These are phyloP conservation scores for Phenganax stokvisi DNA, from an alignment of 92 coral and sea anemone species.

Conservation along the genomic window DNA sequence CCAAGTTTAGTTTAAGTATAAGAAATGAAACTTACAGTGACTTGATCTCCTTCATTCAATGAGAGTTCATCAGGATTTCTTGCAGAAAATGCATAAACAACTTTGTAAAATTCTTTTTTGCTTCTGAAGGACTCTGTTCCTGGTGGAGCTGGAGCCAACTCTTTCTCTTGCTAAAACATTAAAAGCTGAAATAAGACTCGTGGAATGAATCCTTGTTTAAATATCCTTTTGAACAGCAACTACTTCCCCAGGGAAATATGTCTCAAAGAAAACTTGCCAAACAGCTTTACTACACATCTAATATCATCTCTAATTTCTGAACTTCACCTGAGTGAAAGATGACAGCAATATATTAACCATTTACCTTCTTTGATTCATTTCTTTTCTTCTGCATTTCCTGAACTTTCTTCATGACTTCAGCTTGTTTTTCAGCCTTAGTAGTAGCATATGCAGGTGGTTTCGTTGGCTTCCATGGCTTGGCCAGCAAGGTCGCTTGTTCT, in stretches of 20 bases:
- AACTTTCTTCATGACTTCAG: constrained; percentile 61
- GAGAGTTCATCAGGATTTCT: constrained; percentile 89
- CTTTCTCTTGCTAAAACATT: constrained; percentile 23
- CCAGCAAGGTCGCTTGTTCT: constrained; percentile 59
- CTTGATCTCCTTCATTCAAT: constrained; percentile 72
- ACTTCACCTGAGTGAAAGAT: too few relatives aligned
- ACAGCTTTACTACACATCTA: too few relatives aligned
- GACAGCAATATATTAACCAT: background rate
- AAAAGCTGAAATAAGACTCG: background rate
- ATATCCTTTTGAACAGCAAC: background rate
- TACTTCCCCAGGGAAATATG: background rate
- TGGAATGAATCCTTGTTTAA: too few relatives aligned
- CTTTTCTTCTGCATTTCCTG: constrained; percentile 64
- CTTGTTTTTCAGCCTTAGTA: constrained; percentile 42
- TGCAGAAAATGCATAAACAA: constrained; percentile 67
- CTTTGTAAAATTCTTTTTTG: constrained; percentile 23
- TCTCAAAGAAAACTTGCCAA: too few relatives aligned
- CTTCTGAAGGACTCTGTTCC: background rate
- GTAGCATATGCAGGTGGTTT: constrained; percentile 19
- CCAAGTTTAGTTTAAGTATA: background rate
- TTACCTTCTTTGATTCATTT: constrained; percentile 53
- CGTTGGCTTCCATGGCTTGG: constrained; percentile 42
- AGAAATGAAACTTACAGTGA: constrained; percentile 48
- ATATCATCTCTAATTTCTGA: too few relatives aligned
- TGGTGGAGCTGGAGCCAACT: background rate